Conservation (phyloP, 1,140 invertebrate genomes). For the Limonius californicus region DNA sequence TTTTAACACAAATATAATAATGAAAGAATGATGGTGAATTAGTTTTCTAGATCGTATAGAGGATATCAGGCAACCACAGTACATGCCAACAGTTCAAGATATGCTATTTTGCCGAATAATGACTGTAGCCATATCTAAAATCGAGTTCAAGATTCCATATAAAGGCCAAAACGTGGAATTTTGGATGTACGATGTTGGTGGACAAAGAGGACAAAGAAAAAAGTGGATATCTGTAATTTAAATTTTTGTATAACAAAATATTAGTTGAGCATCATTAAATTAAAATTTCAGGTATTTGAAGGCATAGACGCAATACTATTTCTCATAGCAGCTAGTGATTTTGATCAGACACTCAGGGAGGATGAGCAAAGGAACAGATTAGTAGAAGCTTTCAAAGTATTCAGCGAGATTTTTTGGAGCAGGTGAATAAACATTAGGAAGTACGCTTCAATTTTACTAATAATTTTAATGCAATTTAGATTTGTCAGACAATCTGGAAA, state of each 20-base stretch:
- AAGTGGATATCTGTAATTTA: conserved; percentile 73
- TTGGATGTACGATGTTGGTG: conserved; percentile 77
- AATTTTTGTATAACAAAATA: background rate
- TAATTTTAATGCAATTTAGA: conserved; percentile 46
- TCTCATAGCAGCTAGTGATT: conserved; percentile 72
- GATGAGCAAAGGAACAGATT: conserved; percentile 66
- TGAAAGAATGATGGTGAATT: no score
- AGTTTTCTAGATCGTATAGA: conserved; percentile 67
- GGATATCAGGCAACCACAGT: conserved; percentile 55
- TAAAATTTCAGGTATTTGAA: conserved; percentile 65
- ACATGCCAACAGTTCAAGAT: conserved; percentile 64
- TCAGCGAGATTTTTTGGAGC: conserved; percentile 74
- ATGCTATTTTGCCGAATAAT: conserved; percentile 66
- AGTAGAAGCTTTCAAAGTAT: conserved; percentile 66
- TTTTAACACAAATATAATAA: no score
- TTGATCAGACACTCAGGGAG: conserved; percentile 72
- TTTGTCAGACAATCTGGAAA: conserved; percentile 69
- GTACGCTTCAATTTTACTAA: no score
- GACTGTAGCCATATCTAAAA: conserved; percentile 69
- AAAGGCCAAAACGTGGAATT: conserved; percentile 64
- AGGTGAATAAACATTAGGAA: no score
- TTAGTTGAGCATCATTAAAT: conserved; percentile 16
- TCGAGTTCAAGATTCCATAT: conserved; percentile 67
- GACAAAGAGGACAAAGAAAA: conserved; percentile 75
- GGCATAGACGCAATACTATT: conserved; percentile 77